Conservation (phyloP, 2,113 vertebrate genomes). For the Phrynocephalus versicolor region DNA sequence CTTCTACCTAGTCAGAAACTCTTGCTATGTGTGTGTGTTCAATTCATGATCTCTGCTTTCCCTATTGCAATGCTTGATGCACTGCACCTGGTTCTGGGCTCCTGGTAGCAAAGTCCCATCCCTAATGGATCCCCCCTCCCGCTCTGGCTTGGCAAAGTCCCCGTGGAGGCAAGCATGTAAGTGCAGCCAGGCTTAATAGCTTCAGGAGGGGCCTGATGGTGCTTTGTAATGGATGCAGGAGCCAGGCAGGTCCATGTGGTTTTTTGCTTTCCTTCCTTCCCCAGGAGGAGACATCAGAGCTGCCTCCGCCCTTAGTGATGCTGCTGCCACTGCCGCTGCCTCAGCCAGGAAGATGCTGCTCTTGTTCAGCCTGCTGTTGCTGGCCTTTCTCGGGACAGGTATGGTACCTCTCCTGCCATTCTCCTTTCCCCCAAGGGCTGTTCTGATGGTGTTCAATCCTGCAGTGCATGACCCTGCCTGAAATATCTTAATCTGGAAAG, state of each 20-base stretch:
- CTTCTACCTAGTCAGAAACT: too few species aligned
- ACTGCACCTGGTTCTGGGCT: neutral
- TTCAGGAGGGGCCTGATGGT: slow-evolving; percentile 39
- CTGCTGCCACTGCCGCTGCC: slow-evolving; percentile 17
- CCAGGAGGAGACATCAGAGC: slow-evolving; percentile 15
- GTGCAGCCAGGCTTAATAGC: slow-evolving; percentile 60
- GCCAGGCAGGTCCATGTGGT: slow-evolving; percentile 58
- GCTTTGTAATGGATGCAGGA: slow-evolving; percentile 48
- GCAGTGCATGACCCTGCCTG: neutral
- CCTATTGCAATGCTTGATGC: rapidly evolving
- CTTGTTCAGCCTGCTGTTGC: neutral
- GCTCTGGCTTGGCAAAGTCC: neutral
- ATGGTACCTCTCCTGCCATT: neutral
- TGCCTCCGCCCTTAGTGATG: slow-evolving; percentile 26
- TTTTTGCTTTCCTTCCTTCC: slow-evolving; percentile 41
- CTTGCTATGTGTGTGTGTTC: too few species aligned
- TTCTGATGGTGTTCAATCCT: neutral
- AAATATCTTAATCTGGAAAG: too few species aligned
- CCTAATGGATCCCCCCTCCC: slow-evolving; percentile 20
- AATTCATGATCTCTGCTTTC: neutral
- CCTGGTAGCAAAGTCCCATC: slow-evolving; percentile 3
- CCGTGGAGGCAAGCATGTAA: slow-evolving; percentile 28
- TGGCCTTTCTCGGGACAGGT: slow-evolving; percentile 1
- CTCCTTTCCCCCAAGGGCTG: neutral
- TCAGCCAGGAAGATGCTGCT: slow-evolving; percentile 44